Evolutionary conservation across 2,113 vertebrate species (phyloP), one percentile per base, ranked within the genome.

Genomic region (Nibea coibor): DNA sequence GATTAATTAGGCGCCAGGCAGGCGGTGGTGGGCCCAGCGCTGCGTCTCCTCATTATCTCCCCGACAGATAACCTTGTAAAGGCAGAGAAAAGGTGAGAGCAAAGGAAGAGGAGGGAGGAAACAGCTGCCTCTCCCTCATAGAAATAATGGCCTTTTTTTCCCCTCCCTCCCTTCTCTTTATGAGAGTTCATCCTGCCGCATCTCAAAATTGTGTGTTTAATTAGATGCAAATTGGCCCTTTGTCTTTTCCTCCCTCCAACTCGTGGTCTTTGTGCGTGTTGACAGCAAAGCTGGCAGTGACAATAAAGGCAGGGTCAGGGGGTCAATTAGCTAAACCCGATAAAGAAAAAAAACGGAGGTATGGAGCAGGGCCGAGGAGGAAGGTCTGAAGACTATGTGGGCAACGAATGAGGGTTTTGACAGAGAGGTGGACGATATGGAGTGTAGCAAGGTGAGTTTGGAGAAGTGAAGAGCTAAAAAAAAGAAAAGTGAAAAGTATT

Each of bases 1-100:
- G 95, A 95, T 95, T 95, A 95, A 96, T 95, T 95, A 95, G 94
- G 91, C 89, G 89, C 92, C 92, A 90, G 89, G 78, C 92, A 87
- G 92, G 85, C 91, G 73, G 80, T 70, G 91, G 88, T 83, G 84
- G 92, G 88, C 84, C 81, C 89, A 63, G 89, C 77, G 72, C 87
- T 83, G 80, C 80, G 80, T 80, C 89, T 90, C 76, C 93, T 94
- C 79, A 93, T 94, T 95, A 93, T 95, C 93, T 93, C 63, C 68
- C 54, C 66, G 92, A 92, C 93, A 93, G 94, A 95, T 95, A 95
- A 95, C 95, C 95, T 95, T 96, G 95, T 91, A 92, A 89, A 88
- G 84, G 78, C 73, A 91, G 76, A 91, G 82, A 90, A 94, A 91
- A 90, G 91, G 94, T 91, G 93, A 92, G 83, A 72, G 73, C 59